Evolutionary conservation across 2,888 invertebrate genomes (phyloP).

Genomic region (Litoditis marina): DNA sequence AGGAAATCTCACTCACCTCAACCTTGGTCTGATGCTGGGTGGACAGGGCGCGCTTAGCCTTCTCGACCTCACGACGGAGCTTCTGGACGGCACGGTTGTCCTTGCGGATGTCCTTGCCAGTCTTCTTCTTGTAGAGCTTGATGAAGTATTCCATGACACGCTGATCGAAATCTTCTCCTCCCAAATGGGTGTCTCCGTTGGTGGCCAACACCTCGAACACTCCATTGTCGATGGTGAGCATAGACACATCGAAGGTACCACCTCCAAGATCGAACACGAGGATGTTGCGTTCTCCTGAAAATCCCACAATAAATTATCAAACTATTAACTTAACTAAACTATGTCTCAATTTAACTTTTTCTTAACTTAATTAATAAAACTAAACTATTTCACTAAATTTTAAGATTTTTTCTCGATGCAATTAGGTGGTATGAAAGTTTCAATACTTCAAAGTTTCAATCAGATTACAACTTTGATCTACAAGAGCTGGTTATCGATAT

Average conservation of each 20-base stretch:
- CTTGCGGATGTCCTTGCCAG: slow-evolving; percentile 63
- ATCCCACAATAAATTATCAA: too few relatives aligned
- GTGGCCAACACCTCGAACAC: slow-evolving; percentile 77
- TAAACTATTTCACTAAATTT: too few relatives aligned
- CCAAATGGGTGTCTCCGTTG: slow-evolving; percentile 61
- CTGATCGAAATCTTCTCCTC: slow-evolving; percentile 83
- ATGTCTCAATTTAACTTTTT: too few relatives aligned
- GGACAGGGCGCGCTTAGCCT: slow-evolving; percentile 74
- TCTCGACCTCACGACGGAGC: slow-evolving; percentile 64
- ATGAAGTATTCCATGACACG: slow-evolving; percentile 81
- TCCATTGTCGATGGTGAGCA: slow-evolving; percentile 96
- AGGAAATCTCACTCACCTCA: too few relatives aligned
- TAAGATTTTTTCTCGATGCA: too few relatives aligned
- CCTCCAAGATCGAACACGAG: slow-evolving; percentile 98
- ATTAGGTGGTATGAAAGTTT: too few relatives aligned
- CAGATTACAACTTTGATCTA: too few relatives aligned
- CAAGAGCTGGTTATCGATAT: too few relatives aligned
- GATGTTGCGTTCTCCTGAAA: slow-evolving; percentile 78
- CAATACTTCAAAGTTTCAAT: too few relatives aligned
- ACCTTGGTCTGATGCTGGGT: slow-evolving; percentile 78
- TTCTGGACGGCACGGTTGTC: slow-evolving; percentile 64
- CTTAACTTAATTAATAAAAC: too few relatives aligned
- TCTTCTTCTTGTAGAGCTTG: slow-evolving; percentile 71
- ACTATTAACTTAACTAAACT: too few relatives aligned
- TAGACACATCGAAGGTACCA: slow-evolving; percentile 98